Percentiles rank a stretch among this genome's conserved stretches.
phyloP scores from a whole-genome alignment of 2,797 vertebrate species.

The Gephyroberyx darwinii region DNA sequence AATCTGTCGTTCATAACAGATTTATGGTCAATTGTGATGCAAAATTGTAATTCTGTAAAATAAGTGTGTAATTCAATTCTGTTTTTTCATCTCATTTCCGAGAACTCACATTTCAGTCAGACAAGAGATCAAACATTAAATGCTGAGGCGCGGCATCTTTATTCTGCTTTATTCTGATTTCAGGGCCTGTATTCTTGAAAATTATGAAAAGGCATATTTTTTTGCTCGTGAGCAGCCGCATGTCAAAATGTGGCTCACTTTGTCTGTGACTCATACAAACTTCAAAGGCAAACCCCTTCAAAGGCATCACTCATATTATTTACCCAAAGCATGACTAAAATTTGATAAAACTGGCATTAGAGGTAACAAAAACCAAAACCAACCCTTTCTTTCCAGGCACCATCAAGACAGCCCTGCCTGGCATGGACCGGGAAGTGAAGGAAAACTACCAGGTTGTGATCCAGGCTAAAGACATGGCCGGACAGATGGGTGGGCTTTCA shows the following conservation, averaged over 20 bases:
- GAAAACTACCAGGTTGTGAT: conserved; percentile 97
- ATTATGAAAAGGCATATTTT: not conserved
- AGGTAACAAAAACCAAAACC: not conserved
- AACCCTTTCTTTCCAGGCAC: conserved; percentile 79
- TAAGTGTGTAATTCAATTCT: not conserved
- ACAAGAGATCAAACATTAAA: too few relatives aligned
- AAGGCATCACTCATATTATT: conserved; percentile 16
- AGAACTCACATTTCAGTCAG: too few relatives aligned
- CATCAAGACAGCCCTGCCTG: conserved; percentile 94
- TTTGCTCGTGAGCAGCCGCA: not conserved
- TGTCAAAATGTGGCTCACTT: not conserved
- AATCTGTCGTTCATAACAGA: not conserved
- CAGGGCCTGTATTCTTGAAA: not conserved
- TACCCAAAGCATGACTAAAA: conserved; percentile 2
- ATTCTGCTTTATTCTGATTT: not conserved
- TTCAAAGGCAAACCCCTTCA: conserved; percentile 1
- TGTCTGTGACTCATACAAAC: conserved; percentile 8
- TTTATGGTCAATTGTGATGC: not conserved
- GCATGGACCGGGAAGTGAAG: conserved; percentile 96
- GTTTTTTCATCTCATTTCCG: too few relatives aligned
- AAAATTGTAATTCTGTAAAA: not conserved
- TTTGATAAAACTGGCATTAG: conserved; percentile 16
- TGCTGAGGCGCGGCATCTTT: not conserved
- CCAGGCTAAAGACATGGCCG: conserved; percentile 98
- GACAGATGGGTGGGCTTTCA: conserved; percentile 96